Percentiles rank a stretch among this genome's conserved stretches.
phyloP scores from a whole-genome alignment of 1,140 invertebrate species.

The Pemphigus obesinymphae region DNA sequence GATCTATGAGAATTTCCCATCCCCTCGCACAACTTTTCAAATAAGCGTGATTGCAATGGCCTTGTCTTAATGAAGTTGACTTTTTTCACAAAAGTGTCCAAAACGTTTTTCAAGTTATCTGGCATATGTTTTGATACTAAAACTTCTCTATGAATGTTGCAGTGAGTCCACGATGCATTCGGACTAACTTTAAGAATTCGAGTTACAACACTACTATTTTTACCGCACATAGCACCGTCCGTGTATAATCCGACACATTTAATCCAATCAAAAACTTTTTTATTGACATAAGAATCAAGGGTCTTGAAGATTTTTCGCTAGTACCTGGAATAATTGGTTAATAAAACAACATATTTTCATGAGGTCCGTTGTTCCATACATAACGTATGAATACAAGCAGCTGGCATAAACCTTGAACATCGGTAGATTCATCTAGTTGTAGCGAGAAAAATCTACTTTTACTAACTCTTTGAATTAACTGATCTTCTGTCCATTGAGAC shows the following conservation, averaged over 20 bases:
- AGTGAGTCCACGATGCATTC: background rate
- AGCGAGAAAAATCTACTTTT: background rate
- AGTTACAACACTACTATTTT: background rate
- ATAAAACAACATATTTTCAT: too few species aligned
- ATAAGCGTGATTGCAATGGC: background rate
- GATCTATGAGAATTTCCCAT: too few species aligned
- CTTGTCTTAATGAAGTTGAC: background rate
- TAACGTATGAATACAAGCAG: conserved; percentile 40
- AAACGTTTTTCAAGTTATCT: background rate
- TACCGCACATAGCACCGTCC: background rate
- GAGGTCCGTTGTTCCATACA: too few species aligned
- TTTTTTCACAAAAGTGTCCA: background rate
- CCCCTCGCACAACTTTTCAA: too few species aligned
- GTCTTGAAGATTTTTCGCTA: too few species aligned
- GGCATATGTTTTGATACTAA: background rate
- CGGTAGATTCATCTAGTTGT: background rate
- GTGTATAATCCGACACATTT: background rate
- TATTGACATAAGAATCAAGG: background rate
- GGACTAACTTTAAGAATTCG: background rate
- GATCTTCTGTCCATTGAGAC: background rate
- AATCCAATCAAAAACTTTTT: background rate
- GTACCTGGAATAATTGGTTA: too few species aligned
- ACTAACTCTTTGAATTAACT: background rate
- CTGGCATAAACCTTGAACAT: background rate
- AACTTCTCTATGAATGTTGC: background rate